Base-by-base conservation (phyloP, 2,797 vertebrate genomes). In the Macropodus opercularis region DNA sequence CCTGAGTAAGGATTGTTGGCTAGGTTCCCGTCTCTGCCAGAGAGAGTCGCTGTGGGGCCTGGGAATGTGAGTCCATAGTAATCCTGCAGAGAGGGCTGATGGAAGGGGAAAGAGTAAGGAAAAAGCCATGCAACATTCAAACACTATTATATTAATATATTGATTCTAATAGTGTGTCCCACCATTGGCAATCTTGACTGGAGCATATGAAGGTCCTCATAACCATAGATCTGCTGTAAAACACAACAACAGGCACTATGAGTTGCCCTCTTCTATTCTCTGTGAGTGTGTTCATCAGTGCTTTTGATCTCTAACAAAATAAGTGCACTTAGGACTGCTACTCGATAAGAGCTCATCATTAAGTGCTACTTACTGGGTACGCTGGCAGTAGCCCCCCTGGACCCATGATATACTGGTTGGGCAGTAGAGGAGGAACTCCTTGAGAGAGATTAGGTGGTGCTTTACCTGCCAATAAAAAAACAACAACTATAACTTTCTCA, bases 1-100 rank as follows among this genome's bases (percentile, higher is more conserved):
- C 97, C 96, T 95, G 97, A 96, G 94, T 98, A 98, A 0, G 93
- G 95, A 85, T 96, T 97, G 88, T 90, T 97, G 90, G 95, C 88
- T 41, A 98, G 93, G 86, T 89, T 92, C 56, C 95, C 96, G 14
- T 98, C 96, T 94, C 96, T 94, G 85, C 92, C 89, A 61, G 97
- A 94, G 77, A 98, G 93, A 22, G 95, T 90, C 63, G 96, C 92
- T 72, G 92, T 75, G 47, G 95, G 96, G 70, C 96, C 94, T 43
- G 96, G 95, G 90, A 98, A 98, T 90, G 97, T 94, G 90, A 98
- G 96, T 91, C 97, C 97, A 1, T 98, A 98, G 86, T 98, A 98
- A 93, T 98, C 97, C 95, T 98, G 88, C 57, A 85, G 81, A 75
- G 91, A 91, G 62, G 84, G 63, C 87, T 91, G 8, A 34, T 79